Evolutionary conservation across 2,113 vertebrate species (phyloP).

Genomic region (Lota lota): DNA sequence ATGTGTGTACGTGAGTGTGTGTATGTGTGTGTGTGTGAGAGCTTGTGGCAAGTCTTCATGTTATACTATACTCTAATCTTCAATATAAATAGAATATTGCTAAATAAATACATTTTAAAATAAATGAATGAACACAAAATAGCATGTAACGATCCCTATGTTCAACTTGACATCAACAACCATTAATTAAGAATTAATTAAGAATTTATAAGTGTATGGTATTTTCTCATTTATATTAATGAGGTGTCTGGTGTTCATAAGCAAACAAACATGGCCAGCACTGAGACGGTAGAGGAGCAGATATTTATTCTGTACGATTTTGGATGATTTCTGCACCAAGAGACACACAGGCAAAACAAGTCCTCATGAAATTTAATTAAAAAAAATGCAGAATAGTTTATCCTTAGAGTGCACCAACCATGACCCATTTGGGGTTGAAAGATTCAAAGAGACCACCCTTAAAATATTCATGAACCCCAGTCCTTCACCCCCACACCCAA

Average conservation of each 20-base stretch:
- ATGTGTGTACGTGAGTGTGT: slow-evolving; percentile 1
- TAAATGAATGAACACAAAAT: slow-evolving; percentile 12
- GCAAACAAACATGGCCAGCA: slow-evolving; percentile 43
- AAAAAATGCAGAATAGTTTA: slow-evolving; percentile 48
- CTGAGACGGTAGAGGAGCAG: slow-evolving; percentile 18
- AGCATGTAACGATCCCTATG: background rate
- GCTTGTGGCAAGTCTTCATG: slow-evolving; percentile 1
- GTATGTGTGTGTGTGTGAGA: too few species aligned
- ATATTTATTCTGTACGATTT: slow-evolving; percentile 39
- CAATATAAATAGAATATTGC: background rate
- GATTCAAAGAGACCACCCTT: slow-evolving; percentile 65
- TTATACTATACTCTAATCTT: background rate
- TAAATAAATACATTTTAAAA: background rate
- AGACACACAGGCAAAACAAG: slow-evolving; percentile 58
- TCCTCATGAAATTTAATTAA: background rate
- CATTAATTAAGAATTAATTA: slow-evolving; percentile 32
- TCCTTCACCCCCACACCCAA: background rate
- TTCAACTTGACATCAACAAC: slow-evolving; percentile 28
- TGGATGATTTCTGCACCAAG: slow-evolving; percentile 46
- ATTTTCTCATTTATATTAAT: slow-evolving; percentile 48
- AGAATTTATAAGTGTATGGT: slow-evolving; percentile 42
- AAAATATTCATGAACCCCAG: slow-evolving; percentile 68
- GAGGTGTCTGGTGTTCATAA: slow-evolving; percentile 51
- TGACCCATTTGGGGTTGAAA: slow-evolving; percentile 65
- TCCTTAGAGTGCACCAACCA: slow-evolving; percentile 54